phyloP scores from a whole-genome alignment of 1,140 invertebrate genomes.

The Odontomachus brunneus region DNA sequence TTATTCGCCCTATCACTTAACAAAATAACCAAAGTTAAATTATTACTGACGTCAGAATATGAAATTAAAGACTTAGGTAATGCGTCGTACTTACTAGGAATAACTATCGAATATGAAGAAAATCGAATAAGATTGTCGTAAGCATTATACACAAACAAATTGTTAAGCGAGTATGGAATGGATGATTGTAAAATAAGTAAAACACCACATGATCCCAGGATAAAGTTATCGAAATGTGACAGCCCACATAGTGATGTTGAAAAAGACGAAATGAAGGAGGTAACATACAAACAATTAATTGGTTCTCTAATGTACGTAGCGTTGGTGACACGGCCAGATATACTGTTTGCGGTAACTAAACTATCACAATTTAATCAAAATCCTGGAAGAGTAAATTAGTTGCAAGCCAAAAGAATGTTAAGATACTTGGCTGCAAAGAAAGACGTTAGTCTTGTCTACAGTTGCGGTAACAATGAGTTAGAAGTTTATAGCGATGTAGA shows the following conservation, averaged over 20 bases:
- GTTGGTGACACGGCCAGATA: conserved; percentile 7
- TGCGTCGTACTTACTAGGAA: conserved; percentile 26
- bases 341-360: neutral
- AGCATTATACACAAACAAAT: conserved; percentile 5
- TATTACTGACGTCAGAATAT: neutral
- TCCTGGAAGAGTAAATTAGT: conserved; percentile 1
- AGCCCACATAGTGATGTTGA: conserved; percentile 13
- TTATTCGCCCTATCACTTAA: neutral
- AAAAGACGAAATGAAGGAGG: conserved; percentile 1
- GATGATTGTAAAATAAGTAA: conserved; percentile 12
- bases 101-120: conserved; percentile 2
- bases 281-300: conserved; percentile 28
- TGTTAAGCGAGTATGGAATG: conserved; percentile 18
- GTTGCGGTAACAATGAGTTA: neutral
- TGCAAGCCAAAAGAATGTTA: conserved; percentile 16
- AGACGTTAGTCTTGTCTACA: neutral
- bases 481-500: conserved; percentile 23
- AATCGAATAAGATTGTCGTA: neutral
- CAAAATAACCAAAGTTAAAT: neutral
- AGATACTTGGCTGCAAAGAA: conserved; percentile 27
- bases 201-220: conserved; percentile 1
- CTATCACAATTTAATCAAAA: conserved; percentile 15
- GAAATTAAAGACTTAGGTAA: conserved; percentile 26
- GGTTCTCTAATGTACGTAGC: conserved; percentile 25
- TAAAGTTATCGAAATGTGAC: conserved; percentile 25